Base-by-base conservation (phyloP, 1,140 invertebrate genomes). In the Kradibia gibbosae region DNA sequence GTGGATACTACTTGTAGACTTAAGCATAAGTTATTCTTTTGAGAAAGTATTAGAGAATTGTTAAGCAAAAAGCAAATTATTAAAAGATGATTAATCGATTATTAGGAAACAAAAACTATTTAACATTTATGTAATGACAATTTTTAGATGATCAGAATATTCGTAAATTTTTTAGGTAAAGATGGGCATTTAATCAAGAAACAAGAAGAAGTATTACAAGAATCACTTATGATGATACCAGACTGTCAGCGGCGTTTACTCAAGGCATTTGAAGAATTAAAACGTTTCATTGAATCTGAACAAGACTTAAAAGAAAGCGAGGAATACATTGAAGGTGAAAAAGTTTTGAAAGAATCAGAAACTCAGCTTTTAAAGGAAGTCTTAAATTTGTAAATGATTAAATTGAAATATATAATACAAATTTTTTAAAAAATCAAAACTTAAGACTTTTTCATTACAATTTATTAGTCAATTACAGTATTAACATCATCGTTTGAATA, bases 201-300 rank as follows among this genome's bases (percentile, higher is more conserved):
- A 88, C 96, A 98, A 90, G 94, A 97, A 87, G 96, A 97, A 90
- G 96, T 98, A 3, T 91, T 98, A 45, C 94, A 96, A 86, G 97
- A 98, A 89, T 95, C 94, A 34, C 90, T 96, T 78, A 96, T 97
- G 95, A 98, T 98, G 96, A 93, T 98, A 62, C 96, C 96, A 1
- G 96, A 98, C 87, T 96, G 95, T 86, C 95, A 96, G 86, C 93
- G 96, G 82, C 94, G 96, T 87, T 91, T 97, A 70, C 90, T 92
- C 25, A 95, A 94, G 88, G 96, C 97, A 50, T 95, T 92, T 85
- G 93, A 94, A 82, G 95, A 97, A 80, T 92, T 98, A 22, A 94
- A 96, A 89, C 93, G 92, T 65, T 93, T 95, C 75, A 86, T 97
- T 50, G 93, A 95, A 81, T 93, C 93, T 11, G 96, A 97, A 88